A percentile compares a stretch with the other conserved stretches of the same genome.
Evolutionary conservation across 2,888 invertebrate species (phyloP).

Genomic region (Xylocampa areola): DNA sequence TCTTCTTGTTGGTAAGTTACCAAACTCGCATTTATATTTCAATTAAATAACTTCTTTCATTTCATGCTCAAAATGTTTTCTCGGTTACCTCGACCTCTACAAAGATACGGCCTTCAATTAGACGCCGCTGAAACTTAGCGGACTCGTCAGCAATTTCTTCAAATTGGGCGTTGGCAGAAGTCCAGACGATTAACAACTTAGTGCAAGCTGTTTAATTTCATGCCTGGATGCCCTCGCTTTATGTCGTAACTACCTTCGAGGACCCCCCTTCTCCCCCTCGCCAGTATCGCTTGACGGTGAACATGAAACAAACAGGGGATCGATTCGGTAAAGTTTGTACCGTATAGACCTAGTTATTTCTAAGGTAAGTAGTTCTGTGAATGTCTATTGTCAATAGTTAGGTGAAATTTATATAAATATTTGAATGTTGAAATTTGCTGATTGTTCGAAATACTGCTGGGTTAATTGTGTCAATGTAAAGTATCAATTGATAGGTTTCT

Average conservation of each 20-base stretch:
- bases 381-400: conserved; percentile 15
- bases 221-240: conserved; percentile 73
- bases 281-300: conserved; percentile 44
- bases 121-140: conserved; percentile 51
- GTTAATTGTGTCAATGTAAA: no score
- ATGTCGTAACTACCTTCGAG: conserved; percentile 45
- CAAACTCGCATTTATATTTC: background rate
- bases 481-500: no score
- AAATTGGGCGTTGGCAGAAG: conserved; percentile 80
- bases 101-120: conserved; percentile 55
- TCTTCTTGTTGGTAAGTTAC: no score
- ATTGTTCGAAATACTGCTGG: no score
- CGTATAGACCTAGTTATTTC: no score
- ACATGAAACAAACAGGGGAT: conserved; percentile 37
- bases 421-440: background rate
- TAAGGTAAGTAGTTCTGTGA: conserved; percentile 5
- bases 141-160: conserved; percentile 78
- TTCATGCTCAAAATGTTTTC: conserved; percentile 25
- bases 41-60: conserved; percentile 12
- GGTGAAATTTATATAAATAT: conserved; percentile 8
- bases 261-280: background rate
- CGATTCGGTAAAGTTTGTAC: conserved; percentile 29
- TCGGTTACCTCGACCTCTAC: conserved; percentile 18
- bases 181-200: conserved; percentile 85
- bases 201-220: conserved; percentile 85